Base-by-base conservation (phyloP, 2,113 vertebrate species). In the Conger conger region DNA sequence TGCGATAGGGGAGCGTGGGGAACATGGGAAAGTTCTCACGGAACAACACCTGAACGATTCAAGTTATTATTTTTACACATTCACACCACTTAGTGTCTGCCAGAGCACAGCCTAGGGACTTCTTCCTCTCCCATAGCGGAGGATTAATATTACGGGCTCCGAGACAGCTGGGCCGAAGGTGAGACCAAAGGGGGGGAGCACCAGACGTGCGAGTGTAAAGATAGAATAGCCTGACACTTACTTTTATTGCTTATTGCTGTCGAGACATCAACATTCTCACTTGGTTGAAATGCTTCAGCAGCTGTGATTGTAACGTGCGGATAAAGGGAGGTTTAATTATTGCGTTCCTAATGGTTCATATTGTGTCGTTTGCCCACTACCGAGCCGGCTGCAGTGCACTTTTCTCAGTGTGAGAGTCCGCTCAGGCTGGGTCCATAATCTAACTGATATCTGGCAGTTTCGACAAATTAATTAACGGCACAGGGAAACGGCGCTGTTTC, bases 391-490 rank as follows among this genome's bases (percentile, higher is more conserved):
- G 3, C 45, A 16, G 27, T 35, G 30, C 2, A 0, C 30, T 35
- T 76, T 23, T 76, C 16, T 35, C 17, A 9, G 23, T 23, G 73
- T 76, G 45, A 84, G 76, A 37, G n/a, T 13, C 40, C 36, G 82
- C 68, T 77, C 42, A 27, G 57, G n/a, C 81, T 82, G 27, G 1
- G 76, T 50, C 82, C 57, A 53, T 83, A 83, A 83, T 83, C 42
- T 50, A n/a, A 77, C 36, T 45, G 76, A 84, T 84, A 33, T 54
- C 13, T 63, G 68, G 79, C 82, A 54, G 30, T 76, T 83, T 38
- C 36, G 38, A 38, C 76, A 38, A 79, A 84, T 53, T 79, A 78
- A 79, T 37, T 40, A 60, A 40, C 15, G 27, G 4, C 11, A n/a
- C 13, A 27, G 36, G 7, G 20, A 36, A 3, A 78, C 20, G 18